These are phyloP conservation scores for Cosmorhoe ocellata DNA, from an alignment of 2,888 invertebrate species.

Conservation along the genomic window DNA sequence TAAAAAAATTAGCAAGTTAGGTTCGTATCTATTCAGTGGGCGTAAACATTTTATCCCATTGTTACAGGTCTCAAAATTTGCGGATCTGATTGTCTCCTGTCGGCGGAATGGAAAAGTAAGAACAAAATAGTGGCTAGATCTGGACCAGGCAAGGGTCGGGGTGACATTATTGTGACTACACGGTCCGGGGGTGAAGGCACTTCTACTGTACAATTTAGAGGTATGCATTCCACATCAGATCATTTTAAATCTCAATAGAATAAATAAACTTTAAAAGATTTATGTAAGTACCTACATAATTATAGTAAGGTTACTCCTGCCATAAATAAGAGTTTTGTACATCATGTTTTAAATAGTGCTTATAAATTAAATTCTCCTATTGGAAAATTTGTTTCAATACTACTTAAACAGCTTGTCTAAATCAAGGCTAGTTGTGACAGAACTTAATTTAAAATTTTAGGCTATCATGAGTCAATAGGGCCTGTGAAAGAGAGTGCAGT, in stretches of 20 bases:
- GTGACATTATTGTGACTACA: conserved; percentile 95
- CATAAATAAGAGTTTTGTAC: no score
- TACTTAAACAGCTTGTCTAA: no score
- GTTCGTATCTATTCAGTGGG: conserved; percentile 19
- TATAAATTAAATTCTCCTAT: no score
- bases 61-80: conserved; percentile 93
- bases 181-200: conserved; percentile 93
- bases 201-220: conserved; percentile 94
- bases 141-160: conserved; percentile 94
- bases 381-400: no score
- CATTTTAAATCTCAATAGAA: neutral
- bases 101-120: conserved; percentile 98
- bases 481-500: conserved; percentile 99
- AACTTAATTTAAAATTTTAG: conserved; percentile 51
- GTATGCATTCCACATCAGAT: conserved; percentile 52
- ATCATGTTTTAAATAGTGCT: no score
- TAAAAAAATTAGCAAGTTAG: no score
- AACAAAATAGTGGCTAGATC: conserved; percentile 98
- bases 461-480: conserved; percentile 93
- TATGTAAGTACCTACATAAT: no score
- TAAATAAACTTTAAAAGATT: no score
- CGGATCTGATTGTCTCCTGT: conserved; percentile 96
- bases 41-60: conserved; percentile 7
- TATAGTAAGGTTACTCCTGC: no score
- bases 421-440: no score